Base-by-base conservation (phyloP, 2,888 invertebrate genomes). In the Pseudoips prasinana region DNA sequence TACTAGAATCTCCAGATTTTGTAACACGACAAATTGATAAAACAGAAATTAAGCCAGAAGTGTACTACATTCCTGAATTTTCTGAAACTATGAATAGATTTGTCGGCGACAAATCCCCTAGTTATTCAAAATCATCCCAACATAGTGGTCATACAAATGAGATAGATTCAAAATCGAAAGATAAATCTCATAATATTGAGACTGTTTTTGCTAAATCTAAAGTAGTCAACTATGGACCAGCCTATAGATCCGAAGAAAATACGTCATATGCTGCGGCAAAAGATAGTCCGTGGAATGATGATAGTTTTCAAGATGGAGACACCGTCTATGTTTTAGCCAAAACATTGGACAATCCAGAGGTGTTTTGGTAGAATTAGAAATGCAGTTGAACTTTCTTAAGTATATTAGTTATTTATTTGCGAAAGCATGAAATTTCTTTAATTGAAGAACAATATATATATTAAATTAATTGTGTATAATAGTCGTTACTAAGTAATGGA, bases 151-250 rank as follows among this genome's bases (percentile, higher is more conserved):
- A 46, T 40, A n/a, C 32, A 11, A 31, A 48, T 17, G 22, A 7
- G 20, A 39, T 39, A n/a, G 46, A 50, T 23, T 31, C 39, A 4
- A 38, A 25, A 22, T 31, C 39, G 3, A 38, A 25, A 22, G 18
- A 35, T 7, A 27, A 31, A 25, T 1, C n/a, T 33, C 9, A 1
- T 25, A 47, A 59, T 8, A 46, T 81, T 10, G 84, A 86, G 64
- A 87, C 85, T 1, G 63, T 78, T 0, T 78, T 47, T 33, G 83
- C 77, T 0, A 68, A 59, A 25, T 82, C 86, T 0, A 87, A 75
- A 62, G 83, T 87, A 2, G 69, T 56, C 0, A 82, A 68, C 34
- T 86, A 84, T 41, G 61, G 58, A n/a, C 37, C 47, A 2, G 28
- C 18, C 7, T 26, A 31, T 18, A 35, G 7, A n/a, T n/a, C n/a